A percentile compares a stretch with the other conserved stretches of the same genome.
Conservation (phyloP, 2,113 vertebrate genomes). For the Myocastor coypus region DNA sequence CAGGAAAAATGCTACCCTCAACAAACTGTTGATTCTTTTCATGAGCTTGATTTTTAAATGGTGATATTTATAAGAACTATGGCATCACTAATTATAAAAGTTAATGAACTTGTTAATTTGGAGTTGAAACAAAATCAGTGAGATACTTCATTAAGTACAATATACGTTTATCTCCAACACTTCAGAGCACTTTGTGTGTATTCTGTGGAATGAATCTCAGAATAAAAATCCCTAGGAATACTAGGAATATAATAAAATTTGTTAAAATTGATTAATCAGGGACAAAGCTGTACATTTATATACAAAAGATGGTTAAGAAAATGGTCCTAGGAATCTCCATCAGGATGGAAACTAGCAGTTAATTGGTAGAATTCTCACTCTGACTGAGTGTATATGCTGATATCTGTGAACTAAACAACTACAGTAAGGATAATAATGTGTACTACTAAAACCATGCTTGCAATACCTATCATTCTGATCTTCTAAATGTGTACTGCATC, state of each 20-base stretch:
- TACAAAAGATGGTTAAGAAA: no score
- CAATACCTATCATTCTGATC: no score
- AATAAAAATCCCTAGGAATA: constrained; percentile 28
- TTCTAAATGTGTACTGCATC: no score
- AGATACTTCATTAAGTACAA: not conserved
- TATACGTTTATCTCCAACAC: not conserved
- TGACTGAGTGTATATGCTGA: no score
- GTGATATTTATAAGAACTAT: not conserved
- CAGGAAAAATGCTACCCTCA: not conserved
- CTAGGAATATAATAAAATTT: constrained; percentile 47
- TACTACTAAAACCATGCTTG: no score
- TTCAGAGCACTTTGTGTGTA: not conserved
- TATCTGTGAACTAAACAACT: no score
- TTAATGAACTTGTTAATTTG: not conserved
- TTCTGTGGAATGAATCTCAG: not conserved
- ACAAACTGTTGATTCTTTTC: not conserved
- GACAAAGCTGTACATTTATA: no score
- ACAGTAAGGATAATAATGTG: no score
- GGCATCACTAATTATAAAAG: not conserved
- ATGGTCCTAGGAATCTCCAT: no score
- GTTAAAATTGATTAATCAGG: no score
- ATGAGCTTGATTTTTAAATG: not conserved
- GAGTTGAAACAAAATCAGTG: not conserved
- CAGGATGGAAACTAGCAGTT: no score
- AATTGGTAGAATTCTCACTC: no score